phyloP scores from a whole-genome alignment of 2,888 invertebrate species.

The Sminthurides aquaticus region DNA sequence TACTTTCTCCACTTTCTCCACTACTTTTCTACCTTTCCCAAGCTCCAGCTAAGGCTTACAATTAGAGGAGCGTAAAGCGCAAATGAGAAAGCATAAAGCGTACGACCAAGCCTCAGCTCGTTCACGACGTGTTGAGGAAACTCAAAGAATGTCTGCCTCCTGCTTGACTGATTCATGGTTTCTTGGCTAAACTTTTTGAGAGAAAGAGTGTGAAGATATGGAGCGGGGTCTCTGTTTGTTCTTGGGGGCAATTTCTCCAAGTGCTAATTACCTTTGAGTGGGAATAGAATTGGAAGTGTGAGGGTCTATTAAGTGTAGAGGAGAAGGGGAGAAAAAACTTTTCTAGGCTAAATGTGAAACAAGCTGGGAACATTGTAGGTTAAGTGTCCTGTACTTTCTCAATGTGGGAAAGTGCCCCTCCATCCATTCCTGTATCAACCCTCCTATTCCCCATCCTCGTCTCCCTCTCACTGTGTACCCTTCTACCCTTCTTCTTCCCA shows the following conservation, averaged over 20 bases:
- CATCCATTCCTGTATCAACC: not conserved
- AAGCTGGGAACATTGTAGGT: not conserved
- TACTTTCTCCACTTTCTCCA: no score
- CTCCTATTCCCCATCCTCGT: not conserved
- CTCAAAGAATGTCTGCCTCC: not conserved
- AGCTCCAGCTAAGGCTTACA: no score
- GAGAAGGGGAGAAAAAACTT: not conserved
- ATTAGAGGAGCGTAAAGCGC: no score
- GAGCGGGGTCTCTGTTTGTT: slow-evolving; percentile 8
- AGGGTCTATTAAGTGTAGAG: not conserved
- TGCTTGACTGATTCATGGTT: slow-evolving; percentile 15
- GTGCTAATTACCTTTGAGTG: slow-evolving; percentile 37
- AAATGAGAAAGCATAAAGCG: no score
- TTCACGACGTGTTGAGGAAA: not conserved
- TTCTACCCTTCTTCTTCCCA: not conserved
- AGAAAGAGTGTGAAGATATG: not conserved
- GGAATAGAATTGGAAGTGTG: slow-evolving; percentile 15
- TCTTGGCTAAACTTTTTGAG: not conserved
- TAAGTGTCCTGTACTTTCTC: not conserved
- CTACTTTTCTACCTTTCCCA: no score
- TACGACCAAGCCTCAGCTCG: no score
- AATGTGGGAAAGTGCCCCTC: not conserved
- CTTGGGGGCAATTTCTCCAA: slow-evolving; percentile 31
- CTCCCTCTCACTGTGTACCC: not conserved
- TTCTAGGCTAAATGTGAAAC: not conserved